Evolutionary conservation across 1,140 invertebrate genomes (phyloP), one percentile per base, ranked within the genome.

Genomic region (Rhopalosiphum padi): DNA sequence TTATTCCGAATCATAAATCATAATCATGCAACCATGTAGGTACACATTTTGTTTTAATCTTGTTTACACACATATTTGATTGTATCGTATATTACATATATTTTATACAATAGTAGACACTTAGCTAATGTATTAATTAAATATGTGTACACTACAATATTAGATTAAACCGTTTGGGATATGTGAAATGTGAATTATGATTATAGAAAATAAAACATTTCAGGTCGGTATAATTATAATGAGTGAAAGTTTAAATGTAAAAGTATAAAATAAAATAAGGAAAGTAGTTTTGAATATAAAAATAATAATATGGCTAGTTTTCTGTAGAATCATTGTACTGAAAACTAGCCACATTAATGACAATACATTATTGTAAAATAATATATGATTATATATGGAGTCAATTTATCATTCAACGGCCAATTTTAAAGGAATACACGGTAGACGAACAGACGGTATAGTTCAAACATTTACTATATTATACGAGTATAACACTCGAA

Each of bases 241-340:
- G 87, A 89, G 87, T 37, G 87, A 89, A 89, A 89, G 87, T 89
- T 22, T 87, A 87, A 18, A 46, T 37, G 25, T 87, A 46, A 46
- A n/a, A 85, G 23, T 87, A 86, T n/a, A 86, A 8, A 88, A 89
- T 37, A 23, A 89, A 89, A 53, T 37, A 37, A 89, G 48, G 48
- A 89, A 89, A 89, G 87, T 89, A 53, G 21, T 89, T 87, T 89
- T 18, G 15, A 87, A 88, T 51, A 88, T n/a, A 77, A 77, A 77
- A n/a, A 77, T 77, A 77, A 77, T 77, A 77, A 77, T 77, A 77
- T n/a, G 60, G 11, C 60, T 77, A n/a, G 60, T 77, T 77, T n/a
- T 77, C 30, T n/a, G 60, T 77, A n/a, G 60, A 77, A 77, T 77
- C 30, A 77, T n/a, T 77, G 15, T 77, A 77, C 60, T n/a, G 60